Conservation (phyloP, 2,888 invertebrate genomes). For the Stratiomys singularior region DNA sequence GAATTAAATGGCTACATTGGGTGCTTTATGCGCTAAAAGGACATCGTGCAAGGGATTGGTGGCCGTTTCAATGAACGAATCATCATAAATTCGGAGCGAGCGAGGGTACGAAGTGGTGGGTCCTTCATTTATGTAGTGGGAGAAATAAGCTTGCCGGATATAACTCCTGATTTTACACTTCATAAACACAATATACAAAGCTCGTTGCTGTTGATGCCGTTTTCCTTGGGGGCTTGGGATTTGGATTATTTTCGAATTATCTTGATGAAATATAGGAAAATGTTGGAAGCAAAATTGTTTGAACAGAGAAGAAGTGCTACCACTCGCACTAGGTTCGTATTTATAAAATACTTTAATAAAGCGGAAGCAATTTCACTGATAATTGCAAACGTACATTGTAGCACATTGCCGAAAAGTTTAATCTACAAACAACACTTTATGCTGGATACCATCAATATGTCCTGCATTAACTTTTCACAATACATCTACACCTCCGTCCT, state of each 20-base stretch:
- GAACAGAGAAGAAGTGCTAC: no score
- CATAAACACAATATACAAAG: conserved; percentile 30
- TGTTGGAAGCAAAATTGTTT: no score
- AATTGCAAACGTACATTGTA: no score
- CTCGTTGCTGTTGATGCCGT: not conserved
- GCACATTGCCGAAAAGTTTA: no score
- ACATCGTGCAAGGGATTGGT: not conserved
- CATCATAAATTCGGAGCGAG: not conserved
- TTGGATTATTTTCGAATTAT: no score
- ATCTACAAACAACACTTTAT: no score
- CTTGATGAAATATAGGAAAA: no score
- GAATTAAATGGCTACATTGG: conserved; percentile 35
- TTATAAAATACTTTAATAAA: no score
- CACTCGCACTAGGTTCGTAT: no score
- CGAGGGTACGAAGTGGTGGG: not conserved
- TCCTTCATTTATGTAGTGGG: not conserved
- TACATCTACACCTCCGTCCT: not conserved
- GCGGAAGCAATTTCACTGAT: no score
- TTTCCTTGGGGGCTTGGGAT: not conserved
- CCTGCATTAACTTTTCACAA: no score
- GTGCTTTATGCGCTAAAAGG: not conserved
- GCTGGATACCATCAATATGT: no score
- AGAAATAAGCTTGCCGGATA: conserved; percentile 9
- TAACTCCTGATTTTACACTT: conserved; percentile 39
- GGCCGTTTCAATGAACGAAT: not conserved